phyloP scores from a whole-genome alignment of 2,888 invertebrate species.

The Nomada ruficornis region DNA sequence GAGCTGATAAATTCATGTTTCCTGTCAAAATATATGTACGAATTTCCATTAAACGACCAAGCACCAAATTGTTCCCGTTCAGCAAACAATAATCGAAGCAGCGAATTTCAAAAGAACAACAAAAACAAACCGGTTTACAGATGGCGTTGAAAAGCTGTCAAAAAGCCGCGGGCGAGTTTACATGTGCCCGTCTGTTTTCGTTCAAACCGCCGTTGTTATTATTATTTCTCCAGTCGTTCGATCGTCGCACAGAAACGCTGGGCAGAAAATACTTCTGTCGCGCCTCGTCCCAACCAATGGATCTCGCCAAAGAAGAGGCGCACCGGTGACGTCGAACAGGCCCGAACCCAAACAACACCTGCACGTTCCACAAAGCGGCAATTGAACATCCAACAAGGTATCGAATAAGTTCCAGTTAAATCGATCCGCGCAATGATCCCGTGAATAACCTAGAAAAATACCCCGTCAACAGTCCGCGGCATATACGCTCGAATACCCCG shows the following conservation, averaged over 20 bases:
- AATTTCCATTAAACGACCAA: too few species aligned
- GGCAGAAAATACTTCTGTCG: too few species aligned
- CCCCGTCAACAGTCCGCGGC: neutral
- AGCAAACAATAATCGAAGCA: too few species aligned
- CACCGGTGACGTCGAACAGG: too few species aligned
- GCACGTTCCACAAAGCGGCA: too few species aligned
- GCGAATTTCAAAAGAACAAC: too few species aligned
- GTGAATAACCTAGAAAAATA: neutral
- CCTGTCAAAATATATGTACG: too few species aligned
- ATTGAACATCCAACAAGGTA: neutral
- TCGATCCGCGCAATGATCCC: neutral
- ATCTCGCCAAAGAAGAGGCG: too few species aligned
- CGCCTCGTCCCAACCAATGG: neutral
- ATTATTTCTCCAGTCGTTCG: neutral
- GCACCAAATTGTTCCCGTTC: too few species aligned
- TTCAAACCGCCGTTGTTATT: neutral
- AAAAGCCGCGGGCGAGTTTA: neutral
- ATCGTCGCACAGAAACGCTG: too few species aligned
- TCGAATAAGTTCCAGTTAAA: neutral
- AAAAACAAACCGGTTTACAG: constrained; percentile 5
- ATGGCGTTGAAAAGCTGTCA: constrained; percentile 31
- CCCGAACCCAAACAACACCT: too few species aligned
- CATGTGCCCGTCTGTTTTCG: neutral
- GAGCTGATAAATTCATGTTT: too few species aligned
- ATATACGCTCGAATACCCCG: neutral